phyloP scores from a whole-genome alignment of 2,113 vertebrate genomes.

The Sciurus niger region DNA sequence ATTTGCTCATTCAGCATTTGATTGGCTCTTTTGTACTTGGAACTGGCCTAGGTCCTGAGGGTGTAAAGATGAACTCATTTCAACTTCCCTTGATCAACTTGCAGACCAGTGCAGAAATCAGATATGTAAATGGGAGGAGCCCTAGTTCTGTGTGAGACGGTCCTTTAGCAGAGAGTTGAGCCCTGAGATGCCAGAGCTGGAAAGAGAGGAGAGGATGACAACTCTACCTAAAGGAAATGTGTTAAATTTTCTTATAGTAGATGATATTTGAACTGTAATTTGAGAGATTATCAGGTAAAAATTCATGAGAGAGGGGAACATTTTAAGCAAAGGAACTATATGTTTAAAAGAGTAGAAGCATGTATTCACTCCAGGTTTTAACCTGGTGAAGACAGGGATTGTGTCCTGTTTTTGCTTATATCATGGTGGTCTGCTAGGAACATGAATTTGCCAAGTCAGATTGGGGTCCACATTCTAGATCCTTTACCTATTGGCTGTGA shows the following conservation, averaged over 20 bases:
- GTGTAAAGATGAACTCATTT: not conserved
- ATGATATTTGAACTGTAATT: constrained; percentile 2
- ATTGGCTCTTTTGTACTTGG: not conserved
- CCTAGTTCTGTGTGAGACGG: not conserved
- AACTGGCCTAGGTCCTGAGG: not conserved
- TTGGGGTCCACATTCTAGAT: not conserved
- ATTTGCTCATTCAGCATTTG: constrained; percentile 2
- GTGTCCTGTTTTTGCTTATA: not conserved
- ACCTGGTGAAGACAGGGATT: not conserved
- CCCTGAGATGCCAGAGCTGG: not conserved
- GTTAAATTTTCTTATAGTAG: not conserved
- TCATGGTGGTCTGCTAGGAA: not conserved
- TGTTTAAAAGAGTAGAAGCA: not conserved
- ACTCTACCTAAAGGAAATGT: not conserved
- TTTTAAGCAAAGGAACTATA: not conserved
- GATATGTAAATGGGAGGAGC: not conserved
- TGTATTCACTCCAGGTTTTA: not conserved
- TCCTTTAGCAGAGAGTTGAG: not conserved
- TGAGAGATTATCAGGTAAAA: constrained; percentile 22
- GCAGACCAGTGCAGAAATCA: not conserved
- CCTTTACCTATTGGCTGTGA: constrained; percentile 15
- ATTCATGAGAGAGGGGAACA: not conserved
- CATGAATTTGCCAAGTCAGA: not conserved
- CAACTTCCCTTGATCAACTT: not conserved
- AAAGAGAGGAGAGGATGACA: not conserved